Evolutionary conservation across 2,113 vertebrate species (phyloP), one percentile per base, ranked within the genome.

Genomic region (Limanda limanda): DNA sequence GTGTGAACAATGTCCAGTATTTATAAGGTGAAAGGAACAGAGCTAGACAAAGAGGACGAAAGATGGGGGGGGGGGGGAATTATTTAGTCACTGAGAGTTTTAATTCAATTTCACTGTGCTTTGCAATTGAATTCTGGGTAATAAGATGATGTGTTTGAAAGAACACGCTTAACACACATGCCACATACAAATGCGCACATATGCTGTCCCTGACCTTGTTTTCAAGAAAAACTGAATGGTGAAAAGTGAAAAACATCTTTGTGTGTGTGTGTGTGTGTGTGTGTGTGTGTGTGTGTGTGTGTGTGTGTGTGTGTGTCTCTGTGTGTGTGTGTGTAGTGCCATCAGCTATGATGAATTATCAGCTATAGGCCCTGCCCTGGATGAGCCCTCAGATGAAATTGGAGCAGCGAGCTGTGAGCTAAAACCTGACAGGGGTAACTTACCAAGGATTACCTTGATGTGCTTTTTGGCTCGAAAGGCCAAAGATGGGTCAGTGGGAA

Each of bases 291-390:
- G 51, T 48, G 35, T 10, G 35, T 37, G 35, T 37, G 42, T n/a
- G 35, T 23, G 24, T 35, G 51, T 48, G 55, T 42, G 42, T 74
- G 40, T 45, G 66, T 67, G 31, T 60, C 35, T 17, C 10, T 58
- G 56, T 70, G 58, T 72, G 59, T 51, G 47, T 54, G 51, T 54
- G 51, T n/a, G 51, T 6, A 60, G 67, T 78, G 76, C 77, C 68
- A 87, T 88, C 81, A 83, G 66, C 72, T 55, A 69, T 86, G 75
- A 89, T 88, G 72, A 87, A 89, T 86, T 80, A 84, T 79, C 45
- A 80, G 59, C 75, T 81, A 58, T 87, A 76, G 71, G 57, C 61
- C 51, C 57, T 86, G 81, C 75, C 79, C 68, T 85, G 76, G 71
- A 83, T 80, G 84, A 85, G 79, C 79, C 74, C 75, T 86, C 14